Conservation (phyloP, 1,140 invertebrate species). For the Euura saliciscinereae region DNA sequence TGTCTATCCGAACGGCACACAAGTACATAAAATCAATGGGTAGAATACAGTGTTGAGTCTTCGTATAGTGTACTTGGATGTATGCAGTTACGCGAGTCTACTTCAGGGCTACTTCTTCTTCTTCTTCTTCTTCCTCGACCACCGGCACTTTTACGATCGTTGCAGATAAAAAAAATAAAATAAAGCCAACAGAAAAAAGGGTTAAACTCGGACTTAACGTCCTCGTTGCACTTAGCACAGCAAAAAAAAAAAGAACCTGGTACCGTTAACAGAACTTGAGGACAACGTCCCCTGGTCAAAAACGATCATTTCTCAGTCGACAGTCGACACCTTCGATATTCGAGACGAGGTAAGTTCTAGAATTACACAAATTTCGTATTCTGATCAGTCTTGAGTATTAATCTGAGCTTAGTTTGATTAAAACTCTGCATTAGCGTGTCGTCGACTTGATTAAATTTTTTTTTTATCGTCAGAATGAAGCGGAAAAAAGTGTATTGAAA, state of each 20-base stretch:
- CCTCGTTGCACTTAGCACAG: background rate
- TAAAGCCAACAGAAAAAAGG: background rate
- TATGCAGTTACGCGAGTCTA: too few relatives aligned
- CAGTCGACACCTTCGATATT: background rate
- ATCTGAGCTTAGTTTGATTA: too few relatives aligned
- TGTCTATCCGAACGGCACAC: background rate
- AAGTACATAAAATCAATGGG: background rate
- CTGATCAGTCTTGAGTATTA: too few relatives aligned
- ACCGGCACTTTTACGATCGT: slow-evolving; percentile 1
- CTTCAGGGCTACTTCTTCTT: too few relatives aligned
- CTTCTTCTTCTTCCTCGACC: background rate
- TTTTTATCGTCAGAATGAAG: too few relatives aligned
- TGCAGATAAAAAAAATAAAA: background rate
- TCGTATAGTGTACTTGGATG: too few relatives aligned
- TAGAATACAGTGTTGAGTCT: too few relatives aligned
- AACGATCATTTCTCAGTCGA: background rate
- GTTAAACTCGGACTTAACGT: background rate
- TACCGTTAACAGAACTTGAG: background rate
- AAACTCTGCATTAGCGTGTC: too few relatives aligned
- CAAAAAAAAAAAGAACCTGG: background rate
- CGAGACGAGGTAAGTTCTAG: background rate
- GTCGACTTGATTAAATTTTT: too few relatives aligned
- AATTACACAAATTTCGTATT: too few relatives aligned
- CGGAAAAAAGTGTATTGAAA: too few relatives aligned
- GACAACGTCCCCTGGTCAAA: background rate